These are phyloP conservation scores for Diprion similis DNA, from an alignment of 1,140 invertebrate genomes.

Conservation along the genomic window DNA sequence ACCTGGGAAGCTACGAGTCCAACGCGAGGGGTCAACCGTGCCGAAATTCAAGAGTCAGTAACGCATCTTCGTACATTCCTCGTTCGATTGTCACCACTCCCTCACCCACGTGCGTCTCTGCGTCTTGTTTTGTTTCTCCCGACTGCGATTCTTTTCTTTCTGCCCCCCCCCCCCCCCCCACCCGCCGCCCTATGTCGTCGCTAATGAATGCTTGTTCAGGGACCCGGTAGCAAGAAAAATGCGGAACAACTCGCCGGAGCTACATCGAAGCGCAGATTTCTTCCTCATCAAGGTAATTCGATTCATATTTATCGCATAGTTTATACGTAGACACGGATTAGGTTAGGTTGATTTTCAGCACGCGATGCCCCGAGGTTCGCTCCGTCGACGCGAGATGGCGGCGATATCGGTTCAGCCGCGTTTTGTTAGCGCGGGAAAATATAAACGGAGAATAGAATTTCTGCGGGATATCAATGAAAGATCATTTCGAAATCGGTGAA, in stretches of 20 bases:
- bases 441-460: too few relatives aligned
- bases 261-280: slow-evolving; percentile 40
- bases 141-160: background rate
- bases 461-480: too few relatives aligned
- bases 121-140: too few relatives aligned
- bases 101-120: background rate
- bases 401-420: too few relatives aligned
- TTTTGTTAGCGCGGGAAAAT: too few relatives aligned
- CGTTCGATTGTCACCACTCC: too few relatives aligned
- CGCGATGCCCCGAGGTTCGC: background rate
- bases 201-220: background rate
- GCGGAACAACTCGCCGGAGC: slow-evolving; percentile 22
- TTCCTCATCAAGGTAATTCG: slow-evolving; percentile 60
- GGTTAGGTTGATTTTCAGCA: slow-evolving; percentile 1
- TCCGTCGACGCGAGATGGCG: slow-evolving; percentile 19
- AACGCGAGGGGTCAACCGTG: slow-evolving; percentile 38
- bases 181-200: background rate
- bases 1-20: slow-evolving; percentile 66
- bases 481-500: too few relatives aligned
- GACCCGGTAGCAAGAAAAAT: slow-evolving; percentile 18
- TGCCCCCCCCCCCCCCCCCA: background rate
- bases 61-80: too few relatives aligned
- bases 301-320: background rate
- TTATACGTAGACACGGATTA: background rate
- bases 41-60: too few relatives aligned